Conservation (phyloP, 2,888 invertebrate genomes). For the Brenthis daphne region DNA sequence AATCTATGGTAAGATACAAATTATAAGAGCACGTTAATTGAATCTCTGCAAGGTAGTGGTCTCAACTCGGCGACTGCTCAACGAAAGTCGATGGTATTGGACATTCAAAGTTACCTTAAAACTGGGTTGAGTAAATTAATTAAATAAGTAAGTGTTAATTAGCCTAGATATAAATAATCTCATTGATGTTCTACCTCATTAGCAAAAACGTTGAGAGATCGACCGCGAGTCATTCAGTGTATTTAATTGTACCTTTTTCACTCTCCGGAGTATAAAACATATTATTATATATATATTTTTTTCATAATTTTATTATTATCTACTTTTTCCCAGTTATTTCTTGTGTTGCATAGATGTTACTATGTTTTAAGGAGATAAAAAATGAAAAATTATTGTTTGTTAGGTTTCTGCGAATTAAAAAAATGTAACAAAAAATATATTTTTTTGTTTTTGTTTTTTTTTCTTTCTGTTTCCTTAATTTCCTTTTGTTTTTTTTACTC, state of each 20-base stretch:
- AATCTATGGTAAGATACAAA: background rate
- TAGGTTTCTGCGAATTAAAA: constrained; percentile 83
- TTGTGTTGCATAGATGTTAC: constrained; percentile 84
- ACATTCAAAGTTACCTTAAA: constrained; percentile 42
- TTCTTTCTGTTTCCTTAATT: constrained; percentile 61
- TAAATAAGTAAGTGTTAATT: constrained; percentile 71
- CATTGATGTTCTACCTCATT: constrained; percentile 75
- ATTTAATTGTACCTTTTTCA: constrained; percentile 80
- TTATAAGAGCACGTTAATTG: constrained; percentile 49
- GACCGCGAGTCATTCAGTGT: constrained; percentile 64
- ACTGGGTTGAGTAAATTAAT: constrained; percentile 65
- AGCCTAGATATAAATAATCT: constrained; percentile 76
- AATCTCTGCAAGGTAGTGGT: constrained; percentile 79
- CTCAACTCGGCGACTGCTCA: constrained; percentile 67
- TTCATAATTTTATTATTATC: constrained; percentile 71
- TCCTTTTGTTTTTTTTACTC: constrained; percentile 55
- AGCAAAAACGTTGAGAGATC: constrained; percentile 62
- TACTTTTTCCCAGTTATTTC: constrained; percentile 77
- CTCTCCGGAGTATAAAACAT: constrained; percentile 80
- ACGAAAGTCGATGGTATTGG: constrained; percentile 38
- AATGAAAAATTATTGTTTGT: constrained; percentile 81
- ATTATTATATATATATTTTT: constrained; percentile 52
- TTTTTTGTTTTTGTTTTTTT: constrained; percentile 68
- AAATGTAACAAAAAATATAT: constrained; percentile 77
- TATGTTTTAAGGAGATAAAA: constrained; percentile 81